Conservation (phyloP, 1,140 invertebrate genomes). For the Sesamia nonagrioides region DNA sequence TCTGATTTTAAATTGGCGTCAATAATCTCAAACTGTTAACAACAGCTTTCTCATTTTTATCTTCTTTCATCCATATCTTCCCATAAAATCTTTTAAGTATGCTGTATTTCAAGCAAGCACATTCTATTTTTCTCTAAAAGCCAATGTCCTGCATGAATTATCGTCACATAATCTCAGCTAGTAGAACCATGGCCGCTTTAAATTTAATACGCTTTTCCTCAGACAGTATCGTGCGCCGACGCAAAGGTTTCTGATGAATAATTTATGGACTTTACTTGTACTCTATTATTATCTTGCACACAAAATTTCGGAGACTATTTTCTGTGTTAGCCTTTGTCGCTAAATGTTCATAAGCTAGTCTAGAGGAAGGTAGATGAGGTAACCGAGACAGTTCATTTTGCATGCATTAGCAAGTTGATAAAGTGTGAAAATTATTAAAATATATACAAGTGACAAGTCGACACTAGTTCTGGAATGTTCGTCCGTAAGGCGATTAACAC, state of each 20-base stretch:
- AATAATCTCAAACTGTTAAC: too few relatives aligned
- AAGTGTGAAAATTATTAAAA: not conserved
- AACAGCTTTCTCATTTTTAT: too few relatives aligned
- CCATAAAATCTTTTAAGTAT: not conserved
- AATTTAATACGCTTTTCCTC: constrained; percentile 21
- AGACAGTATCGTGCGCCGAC: constrained; percentile 7
- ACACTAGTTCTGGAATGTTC: too few relatives aligned
- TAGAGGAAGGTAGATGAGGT: not conserved
- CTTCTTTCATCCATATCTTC: too few relatives aligned
- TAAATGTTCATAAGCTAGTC: not conserved
- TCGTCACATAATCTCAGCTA: constrained; percentile 9
- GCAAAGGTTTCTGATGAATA: constrained; percentile 34
- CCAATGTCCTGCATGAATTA: constrained; percentile 24
- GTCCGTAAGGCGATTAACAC: too few relatives aligned
- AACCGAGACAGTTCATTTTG: not conserved
- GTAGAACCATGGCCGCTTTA: constrained; percentile 14
- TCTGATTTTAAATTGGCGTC: too few relatives aligned
- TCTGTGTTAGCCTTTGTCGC: not conserved
- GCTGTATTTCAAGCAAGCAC: not conserved
- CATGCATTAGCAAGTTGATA: not conserved
- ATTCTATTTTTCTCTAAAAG: constrained; percentile 6
- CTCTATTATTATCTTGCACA: constrained; percentile 13
- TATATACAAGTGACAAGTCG: too few relatives aligned
- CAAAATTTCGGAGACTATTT: constrained; percentile 24
- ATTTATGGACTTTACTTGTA: constrained; percentile 37